A percentile compares a stretch with the other conserved stretches of the same genome.
phyloP scores from a whole-genome alignment of 2,113 vertebrate genomes.

The Microtus montanus region DNA sequence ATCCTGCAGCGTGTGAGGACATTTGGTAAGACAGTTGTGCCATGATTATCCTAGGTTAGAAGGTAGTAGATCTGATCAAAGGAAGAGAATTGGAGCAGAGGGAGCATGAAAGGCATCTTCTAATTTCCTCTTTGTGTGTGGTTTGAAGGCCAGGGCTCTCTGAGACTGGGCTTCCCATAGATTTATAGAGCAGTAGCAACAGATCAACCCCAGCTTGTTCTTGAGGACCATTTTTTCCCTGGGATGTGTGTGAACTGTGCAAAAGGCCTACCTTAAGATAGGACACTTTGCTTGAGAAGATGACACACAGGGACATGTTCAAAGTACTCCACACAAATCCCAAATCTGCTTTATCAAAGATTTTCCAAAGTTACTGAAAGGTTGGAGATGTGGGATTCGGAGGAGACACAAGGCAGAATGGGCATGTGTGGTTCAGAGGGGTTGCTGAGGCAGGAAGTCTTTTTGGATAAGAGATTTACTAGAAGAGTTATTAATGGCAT shows the following conservation, averaged over 20 bases:
- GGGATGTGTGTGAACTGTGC: background rate
- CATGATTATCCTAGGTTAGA: background rate
- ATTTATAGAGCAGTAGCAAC: background rate
- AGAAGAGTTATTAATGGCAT: background rate
- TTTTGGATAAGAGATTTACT: background rate
- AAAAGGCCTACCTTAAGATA: background rate
- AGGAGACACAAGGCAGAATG: background rate
- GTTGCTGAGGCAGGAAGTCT: too few relatives aligned
- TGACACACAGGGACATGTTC: conserved; percentile 52
- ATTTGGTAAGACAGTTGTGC: background rate
- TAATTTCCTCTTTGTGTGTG: background rate
- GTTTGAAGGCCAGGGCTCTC: background rate
- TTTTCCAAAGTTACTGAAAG: background rate
- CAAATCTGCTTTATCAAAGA: background rate
- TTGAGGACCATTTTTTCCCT: background rate
- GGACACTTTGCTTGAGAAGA: background rate
- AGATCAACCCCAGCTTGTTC: background rate
- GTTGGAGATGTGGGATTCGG: background rate
- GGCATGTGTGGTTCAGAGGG: too few relatives aligned
- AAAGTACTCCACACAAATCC: background rate
- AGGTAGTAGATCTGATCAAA: background rate
- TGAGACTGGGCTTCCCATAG: background rate
- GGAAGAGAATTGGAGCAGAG: background rate
- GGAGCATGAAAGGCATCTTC: background rate
- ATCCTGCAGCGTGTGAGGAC: background rate